phyloP scores from a whole-genome alignment of 2,888 invertebrate genomes.

The Tinea semifulvella region DNA sequence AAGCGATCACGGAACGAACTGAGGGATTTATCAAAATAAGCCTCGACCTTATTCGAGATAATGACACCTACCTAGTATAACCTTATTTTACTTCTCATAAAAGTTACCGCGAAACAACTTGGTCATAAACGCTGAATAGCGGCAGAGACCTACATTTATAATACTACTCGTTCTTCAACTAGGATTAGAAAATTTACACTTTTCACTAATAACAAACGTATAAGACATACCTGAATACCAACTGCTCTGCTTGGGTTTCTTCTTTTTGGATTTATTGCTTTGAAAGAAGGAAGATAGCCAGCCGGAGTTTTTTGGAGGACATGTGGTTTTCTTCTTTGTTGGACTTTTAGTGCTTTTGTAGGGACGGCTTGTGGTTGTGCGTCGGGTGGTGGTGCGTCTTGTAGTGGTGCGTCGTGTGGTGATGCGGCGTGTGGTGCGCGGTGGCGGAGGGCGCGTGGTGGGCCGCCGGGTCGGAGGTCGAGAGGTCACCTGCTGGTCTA shows the following conservation, averaged over 20 bases:
- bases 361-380: background rate
- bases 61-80: too few species aligned
- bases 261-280: conserved; percentile 34
- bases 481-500: conserved; percentile 20
- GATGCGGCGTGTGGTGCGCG: conserved; percentile 23
- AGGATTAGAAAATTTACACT: too few species aligned
- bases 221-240: conserved; percentile 45
- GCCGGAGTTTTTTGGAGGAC: conserved; percentile 37
- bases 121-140: too few species aligned
- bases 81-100: too few species aligned
- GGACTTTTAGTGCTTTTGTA: conserved; percentile 34
- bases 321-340: conserved; percentile 34
- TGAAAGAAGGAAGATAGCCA: conserved; percentile 46
- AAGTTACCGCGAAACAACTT: too few species aligned
- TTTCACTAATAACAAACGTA: conserved; percentile 13
- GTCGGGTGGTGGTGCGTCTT: conserved; percentile 21
- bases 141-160: too few species aligned
- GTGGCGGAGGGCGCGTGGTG: conserved; percentile 19
- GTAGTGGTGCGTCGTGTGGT: conserved; percentile 21
- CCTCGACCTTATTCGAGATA: too few species aligned
- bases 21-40: too few species aligned
- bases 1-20: too few species aligned
- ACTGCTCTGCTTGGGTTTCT: conserved; percentile 44
- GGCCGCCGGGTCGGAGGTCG: conserved; percentile 28
- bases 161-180: too few species aligned